Base-by-base conservation (phyloP, 2,113 vertebrate genomes). In the Rhodinocichla rosea region DNA sequence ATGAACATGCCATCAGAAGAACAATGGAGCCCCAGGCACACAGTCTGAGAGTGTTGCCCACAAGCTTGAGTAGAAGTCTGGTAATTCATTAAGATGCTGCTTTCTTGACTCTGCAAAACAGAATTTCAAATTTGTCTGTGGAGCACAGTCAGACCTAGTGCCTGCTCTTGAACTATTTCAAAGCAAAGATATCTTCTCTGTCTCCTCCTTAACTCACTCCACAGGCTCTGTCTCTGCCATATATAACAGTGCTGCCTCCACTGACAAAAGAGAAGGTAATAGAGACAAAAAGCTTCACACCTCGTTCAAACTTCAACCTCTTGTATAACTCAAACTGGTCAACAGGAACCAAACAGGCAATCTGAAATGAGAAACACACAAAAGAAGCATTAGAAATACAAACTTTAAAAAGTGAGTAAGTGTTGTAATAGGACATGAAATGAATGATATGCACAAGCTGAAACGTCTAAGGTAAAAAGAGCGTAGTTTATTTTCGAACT, bases 271-370 rank as follows among this genome's bases (percentile, higher is more conserved):
- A 10, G 8, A 53, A 86, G 22, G 18, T 20, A 83, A 84, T 2
- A 83, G 39, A 68, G 87, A 91, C 17, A 17, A 57, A 92, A 95
- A 73, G 18, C 17, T 83, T 56, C 90, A 8, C 88, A 99, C 99
- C 99, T 98, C 98, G 98, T 97, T 99, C 99, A 96, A 99, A 99
- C 96, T 98, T 99, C 96, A 99, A 95, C 62, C 98, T 98, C 96
- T 98, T 98, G 97, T 99, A 99, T 53, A 99, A 97, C 63, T 99
- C 98, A 94, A 98, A 98, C 92, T 98, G 98, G 78, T 99, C 98
- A 65, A 97, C 96, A 33, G 98, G 94, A 65, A 99, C 98, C 97
- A 99, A 97, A 80, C 97, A 97, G 83, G 98, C 98, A 50, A 99
- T 98, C 99, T 99, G 98, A 94, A 98, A 98, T 22, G 92, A 98